Evolutionary conservation across 2,113 vertebrate genomes (phyloP), one percentile per base, ranked within the genome.

Genomic region (Cranoglanis bouderius): DNA sequence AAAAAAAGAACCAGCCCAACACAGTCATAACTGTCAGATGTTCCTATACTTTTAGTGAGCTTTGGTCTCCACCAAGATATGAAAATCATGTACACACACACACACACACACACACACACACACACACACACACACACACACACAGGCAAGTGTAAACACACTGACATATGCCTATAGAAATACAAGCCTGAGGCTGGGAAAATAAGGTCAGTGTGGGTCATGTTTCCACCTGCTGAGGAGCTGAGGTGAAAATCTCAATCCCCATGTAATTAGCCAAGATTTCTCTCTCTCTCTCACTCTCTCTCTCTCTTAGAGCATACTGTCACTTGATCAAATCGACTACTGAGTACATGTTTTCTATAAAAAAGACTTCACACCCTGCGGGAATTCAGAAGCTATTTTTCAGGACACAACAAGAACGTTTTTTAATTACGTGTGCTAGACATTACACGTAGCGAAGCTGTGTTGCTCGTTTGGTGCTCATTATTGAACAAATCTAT

Each of bases 171-270:
- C 32, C 63, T 70, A 59, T 55, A 75, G 81, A 75, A 86, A 87
- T 32, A 24, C 26, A 32, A 81, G 85, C 89, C 85, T 49, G 74
- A 84, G 51, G 85, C 72, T 87, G 24, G 12, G 43, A 87, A 87
- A 90, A 87, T 75, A 61, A 90, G 89, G 89, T 90, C 89, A 85
- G 29, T 40, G 38, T 78, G 89, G 82, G 61, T 87, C 51, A 90
- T 87, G 89, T 90, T 87, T 90, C 89, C 82, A 87, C 89, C 89
- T 90, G 86, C 86, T 83, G 80, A 89, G 24, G 53, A 78, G 72
- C 53, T 87, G 86, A 83, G 51, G 51, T 74, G 53, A 81, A 83
- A 85, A 75, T 67, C 89, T 63, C 83, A 89, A 51, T 85, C 57
- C 88, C 49, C 26, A 43, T 63, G 46, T 85, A 89, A 89, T 85